phyloP scores from a whole-genome alignment of 2,797 vertebrate genomes.

The Taeniopygia guttata region DNA sequence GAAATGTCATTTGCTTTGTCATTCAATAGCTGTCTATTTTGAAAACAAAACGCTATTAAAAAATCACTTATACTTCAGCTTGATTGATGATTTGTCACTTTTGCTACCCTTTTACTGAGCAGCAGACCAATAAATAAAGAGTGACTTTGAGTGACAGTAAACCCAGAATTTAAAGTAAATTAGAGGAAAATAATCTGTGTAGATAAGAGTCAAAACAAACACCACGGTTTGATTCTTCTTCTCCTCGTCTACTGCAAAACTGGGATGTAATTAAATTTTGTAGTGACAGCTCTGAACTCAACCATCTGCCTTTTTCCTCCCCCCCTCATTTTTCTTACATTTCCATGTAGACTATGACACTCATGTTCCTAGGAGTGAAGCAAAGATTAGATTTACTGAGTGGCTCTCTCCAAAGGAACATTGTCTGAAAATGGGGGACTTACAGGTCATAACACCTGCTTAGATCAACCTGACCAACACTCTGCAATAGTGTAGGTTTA shows the following conservation, averaged over 20 bases:
- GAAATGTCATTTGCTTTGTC: background rate
- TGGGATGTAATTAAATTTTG: background rate
- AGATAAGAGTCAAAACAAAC: background rate
- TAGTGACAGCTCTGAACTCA: background rate
- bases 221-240: background rate
- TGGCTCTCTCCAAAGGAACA: background rate
- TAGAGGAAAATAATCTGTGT: background rate
- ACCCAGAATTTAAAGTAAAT: background rate
- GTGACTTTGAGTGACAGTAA: slow-evolving; percentile 6
- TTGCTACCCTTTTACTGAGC: background rate
- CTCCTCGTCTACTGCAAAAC: background rate
- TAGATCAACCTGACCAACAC: background rate
- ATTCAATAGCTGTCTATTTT: background rate
- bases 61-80: background rate
- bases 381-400: background rate
- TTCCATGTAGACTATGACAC: background rate
- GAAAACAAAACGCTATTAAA: background rate
- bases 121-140: slow-evolving; percentile 2
- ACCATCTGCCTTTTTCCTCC: background rate
- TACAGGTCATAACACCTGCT: background rate
- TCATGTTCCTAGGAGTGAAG: background rate
- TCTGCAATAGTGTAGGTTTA: background rate
- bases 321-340: background rate
- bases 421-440: background rate
- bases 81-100: slow-evolving; percentile 21